Base-by-base conservation (phyloP, 2,797 vertebrate species). In the Fistularia commersonii region DNA sequence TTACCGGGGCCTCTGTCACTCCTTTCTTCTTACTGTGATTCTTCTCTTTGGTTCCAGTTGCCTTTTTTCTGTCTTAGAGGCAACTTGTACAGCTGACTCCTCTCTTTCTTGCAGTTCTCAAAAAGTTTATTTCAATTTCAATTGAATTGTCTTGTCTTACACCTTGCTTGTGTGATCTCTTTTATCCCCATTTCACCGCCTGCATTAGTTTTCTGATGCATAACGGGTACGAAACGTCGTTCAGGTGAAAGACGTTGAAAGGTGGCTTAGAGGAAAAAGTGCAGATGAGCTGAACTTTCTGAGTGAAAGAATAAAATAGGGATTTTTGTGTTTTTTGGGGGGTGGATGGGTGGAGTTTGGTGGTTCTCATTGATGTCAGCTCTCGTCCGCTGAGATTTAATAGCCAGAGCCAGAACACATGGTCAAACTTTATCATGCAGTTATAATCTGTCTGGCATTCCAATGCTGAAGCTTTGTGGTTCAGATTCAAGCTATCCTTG, bases 1-100 rank as follows among this genome's bases (percentile, higher is more conserved):
- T 84, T 84, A 89, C 87, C 80, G 41, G 54, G 47, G 42, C 32
- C 53, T 70, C 51, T 61, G 57, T 72, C 41, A 42, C 64, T 76
- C 41, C 51, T 66, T 23, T 4, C 23, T 23, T 23, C 23, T 23
- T 4, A 23, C 23, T 23, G 23, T 23, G 2, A 2, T 23, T 23
- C 23, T 23, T 23, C 23, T 23, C 23, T 54, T 72, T 11, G 1
- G 8, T 38, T 11, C 10, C 37, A 9, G 8, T 1, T 9, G 10
- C 5, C 37, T 11, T 5, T 4, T 11, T 38, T 38, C 37, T 38
- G 9, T 38, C 37, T 11, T 11, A 9, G 8, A 10, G 3, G 4
- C 23, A 23, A 23, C 23, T 23, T 23, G 23, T 4, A 23, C 23
- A 23, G 23, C 23, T 23, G 40, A 48, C 38, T 31, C 9, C 8